phyloP scores from a whole-genome alignment of 1,140 invertebrate species.

The Euwallacea similis region DNA sequence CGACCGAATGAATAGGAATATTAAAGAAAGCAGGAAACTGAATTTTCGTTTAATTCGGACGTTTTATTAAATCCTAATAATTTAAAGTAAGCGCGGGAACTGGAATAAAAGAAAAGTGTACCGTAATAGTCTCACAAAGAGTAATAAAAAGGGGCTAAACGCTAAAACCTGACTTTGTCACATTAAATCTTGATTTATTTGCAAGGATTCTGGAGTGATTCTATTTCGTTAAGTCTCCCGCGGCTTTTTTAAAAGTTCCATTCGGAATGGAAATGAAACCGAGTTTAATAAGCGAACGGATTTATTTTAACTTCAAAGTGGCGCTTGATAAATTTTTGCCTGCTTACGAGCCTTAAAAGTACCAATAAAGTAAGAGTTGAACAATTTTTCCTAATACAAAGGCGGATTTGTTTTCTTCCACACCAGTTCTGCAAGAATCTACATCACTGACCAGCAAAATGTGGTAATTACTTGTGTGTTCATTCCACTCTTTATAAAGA shows the following conservation, averaged over 20 bases:
- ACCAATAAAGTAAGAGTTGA: no score
- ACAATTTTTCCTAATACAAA: no score
- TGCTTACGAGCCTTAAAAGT: no score
- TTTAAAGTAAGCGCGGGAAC: conserved; percentile 18
- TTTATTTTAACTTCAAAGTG: no score
- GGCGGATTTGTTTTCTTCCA: no score
- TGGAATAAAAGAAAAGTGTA: conserved; percentile 5
- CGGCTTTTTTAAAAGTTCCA: conserved; percentile 16
- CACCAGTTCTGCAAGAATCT: no score
- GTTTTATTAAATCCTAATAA: conserved; percentile 25
- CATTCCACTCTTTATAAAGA: no score
- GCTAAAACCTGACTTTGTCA: conserved; percentile 35
- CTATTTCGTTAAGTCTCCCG: conserved; percentile 25
- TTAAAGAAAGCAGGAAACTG: conserved; percentile 6
- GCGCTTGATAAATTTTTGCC: no score
- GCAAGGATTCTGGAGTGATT: conserved; percentile 17
- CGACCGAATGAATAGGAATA: neutral
- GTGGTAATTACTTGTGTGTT: no score
- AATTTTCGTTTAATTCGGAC: conserved; percentile 16
- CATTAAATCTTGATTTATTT: conserved; percentile 37
- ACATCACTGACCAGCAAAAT: no score
- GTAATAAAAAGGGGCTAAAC: conserved; percentile 23
- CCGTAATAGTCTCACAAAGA: conserved; percentile 12
- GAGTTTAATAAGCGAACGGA: no score
- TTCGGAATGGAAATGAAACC: conserved; percentile 15